phyloP scores from a whole-genome alignment of 2,113 vertebrate species.

The Heterochromis multidens region DNA sequence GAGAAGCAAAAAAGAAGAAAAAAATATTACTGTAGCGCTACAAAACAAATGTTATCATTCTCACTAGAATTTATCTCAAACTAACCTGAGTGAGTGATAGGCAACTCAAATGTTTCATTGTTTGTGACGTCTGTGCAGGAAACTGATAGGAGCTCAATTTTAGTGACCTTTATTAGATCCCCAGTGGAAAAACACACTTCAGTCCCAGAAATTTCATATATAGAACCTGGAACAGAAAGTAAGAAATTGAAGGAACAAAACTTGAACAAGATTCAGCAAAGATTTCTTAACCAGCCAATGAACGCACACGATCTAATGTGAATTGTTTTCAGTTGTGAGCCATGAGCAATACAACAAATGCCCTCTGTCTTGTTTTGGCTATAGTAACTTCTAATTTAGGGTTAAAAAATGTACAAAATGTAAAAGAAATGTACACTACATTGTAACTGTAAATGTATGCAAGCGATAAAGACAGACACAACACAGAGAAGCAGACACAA shows the following conservation, averaged over 20 bases:
- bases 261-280: neutral
- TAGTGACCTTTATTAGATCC: constrained; percentile 83
- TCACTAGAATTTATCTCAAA: neutral
- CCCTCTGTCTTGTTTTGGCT: neutral
- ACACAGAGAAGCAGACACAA: neutral
- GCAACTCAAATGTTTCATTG: constrained; percentile 72
- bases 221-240: constrained; percentile 75
- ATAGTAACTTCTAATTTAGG: neutral
- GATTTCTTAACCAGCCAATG: neutral
- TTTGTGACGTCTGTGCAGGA: constrained; percentile 70
- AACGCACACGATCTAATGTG: neutral
- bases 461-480: neutral
- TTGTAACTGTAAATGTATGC: neutral
- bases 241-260: neutral
- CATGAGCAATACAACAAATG: neutral
- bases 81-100: constrained; percentile 77
- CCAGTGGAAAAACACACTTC: constrained; percentile 90
- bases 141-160: constrained; percentile 71
- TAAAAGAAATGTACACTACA: neutral
- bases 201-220: constrained; percentile 86
- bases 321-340: neutral
- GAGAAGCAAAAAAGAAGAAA: neutral
- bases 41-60: neutral
- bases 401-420: neutral
- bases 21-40: neutral